phyloP scores from a whole-genome alignment of 2,113 vertebrate genomes.

The Erythrocercus mccallii region DNA sequence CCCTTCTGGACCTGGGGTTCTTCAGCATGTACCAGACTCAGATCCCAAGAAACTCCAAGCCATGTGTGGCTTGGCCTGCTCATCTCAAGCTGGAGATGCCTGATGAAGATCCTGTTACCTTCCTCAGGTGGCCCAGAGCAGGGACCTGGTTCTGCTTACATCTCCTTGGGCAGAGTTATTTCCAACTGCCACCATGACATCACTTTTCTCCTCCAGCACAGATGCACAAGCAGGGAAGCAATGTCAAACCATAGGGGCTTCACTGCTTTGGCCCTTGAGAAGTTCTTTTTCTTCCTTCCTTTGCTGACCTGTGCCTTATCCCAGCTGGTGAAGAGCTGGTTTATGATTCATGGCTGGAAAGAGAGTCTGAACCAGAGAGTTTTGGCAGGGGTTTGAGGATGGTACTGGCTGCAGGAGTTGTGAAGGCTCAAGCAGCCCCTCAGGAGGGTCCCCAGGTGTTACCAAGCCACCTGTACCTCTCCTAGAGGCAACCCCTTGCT shows the following conservation, averaged over 20 bases:
- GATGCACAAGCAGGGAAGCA: neutral
- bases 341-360: neutral
- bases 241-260: neutral
- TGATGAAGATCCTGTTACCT: neutral
- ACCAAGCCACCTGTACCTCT: neutral
- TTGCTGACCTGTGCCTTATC: neutral
- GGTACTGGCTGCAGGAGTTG: neutral
- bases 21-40: neutral
- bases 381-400: neutral
- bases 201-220: neutral
- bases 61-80: neutral
- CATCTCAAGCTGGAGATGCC: neutral
- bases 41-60: neutral
- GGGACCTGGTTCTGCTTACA: neutral
- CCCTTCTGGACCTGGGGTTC: neutral
- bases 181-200: accelerated
- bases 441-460: neutral
- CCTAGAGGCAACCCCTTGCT: neutral
- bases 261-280: neutral
- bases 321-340: neutral
- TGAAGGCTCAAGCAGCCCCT: neutral
- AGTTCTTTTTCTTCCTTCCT: neutral
- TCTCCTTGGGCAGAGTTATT: neutral
- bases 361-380: neutral
- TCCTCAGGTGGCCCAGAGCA: neutral